These are phyloP conservation scores for Pseudobourletiella spinata DNA, from an alignment of 1,140 invertebrate genomes.

Conservation along the genomic window DNA sequence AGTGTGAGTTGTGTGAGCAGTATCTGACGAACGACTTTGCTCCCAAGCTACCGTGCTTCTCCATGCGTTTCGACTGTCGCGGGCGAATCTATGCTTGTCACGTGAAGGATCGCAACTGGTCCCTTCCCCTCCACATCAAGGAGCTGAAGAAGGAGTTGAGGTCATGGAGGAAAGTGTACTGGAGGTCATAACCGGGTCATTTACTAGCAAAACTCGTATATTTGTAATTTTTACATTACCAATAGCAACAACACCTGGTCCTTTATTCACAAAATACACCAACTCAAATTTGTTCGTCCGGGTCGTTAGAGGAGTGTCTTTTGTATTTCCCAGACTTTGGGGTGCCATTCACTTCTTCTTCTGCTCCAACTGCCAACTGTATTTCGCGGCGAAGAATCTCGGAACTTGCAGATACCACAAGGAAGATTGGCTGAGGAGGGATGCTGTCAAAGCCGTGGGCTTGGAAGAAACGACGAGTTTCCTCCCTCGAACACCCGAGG, in stretches of 20 bases:
- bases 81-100: conserved; percentile 50
- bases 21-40: conserved; percentile 47
- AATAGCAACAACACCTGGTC: too few species aligned
- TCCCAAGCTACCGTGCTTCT: conserved; percentile 37
- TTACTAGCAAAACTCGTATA: too few species aligned
- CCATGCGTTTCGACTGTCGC: conserved; percentile 58
- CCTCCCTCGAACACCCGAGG: background rate
- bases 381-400: conserved; percentile 66
- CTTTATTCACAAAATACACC: too few species aligned
- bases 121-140: conserved; percentile 68
- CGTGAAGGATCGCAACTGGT: conserved; percentile 65
- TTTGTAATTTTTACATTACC: too few species aligned
- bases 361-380: conserved; percentile 61
- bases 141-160: conserved; percentile 65
- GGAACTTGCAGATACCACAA: conserved; percentile 69
- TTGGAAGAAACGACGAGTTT: background rate
- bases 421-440: conserved; percentile 9
- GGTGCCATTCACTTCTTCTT: conserved; percentile 71
- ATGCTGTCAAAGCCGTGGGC: background rate
- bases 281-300: too few species aligned
- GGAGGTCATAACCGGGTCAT: conserved; percentile 49
- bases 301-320: too few species aligned
- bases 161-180: conserved; percentile 83
- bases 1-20: conserved; percentile 55
- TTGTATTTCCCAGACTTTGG: conserved; percentile 58